These are phyloP conservation scores for Palythoa heliodiscus DNA, from an alignment of 92 coral and sea anemone species.

Conservation along the genomic window DNA sequence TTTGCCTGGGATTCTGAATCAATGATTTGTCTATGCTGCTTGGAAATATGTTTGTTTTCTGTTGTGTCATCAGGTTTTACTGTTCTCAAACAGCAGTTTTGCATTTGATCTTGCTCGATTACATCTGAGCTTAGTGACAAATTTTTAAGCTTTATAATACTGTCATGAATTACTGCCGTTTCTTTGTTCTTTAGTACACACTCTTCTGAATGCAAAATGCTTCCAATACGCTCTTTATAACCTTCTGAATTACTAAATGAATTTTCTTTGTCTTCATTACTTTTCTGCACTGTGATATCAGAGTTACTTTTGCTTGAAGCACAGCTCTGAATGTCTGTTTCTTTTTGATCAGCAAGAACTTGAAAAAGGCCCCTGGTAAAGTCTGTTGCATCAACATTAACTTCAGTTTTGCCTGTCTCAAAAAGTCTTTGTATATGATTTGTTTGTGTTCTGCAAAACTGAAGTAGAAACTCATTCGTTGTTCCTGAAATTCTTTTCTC, in stretches of 20 bases:
- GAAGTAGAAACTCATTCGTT: constrained; percentile 28
- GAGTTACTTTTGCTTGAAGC: not conserved
- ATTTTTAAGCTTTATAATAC: not conserved
- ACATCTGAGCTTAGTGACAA: constrained; percentile 3
- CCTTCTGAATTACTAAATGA: not conserved
- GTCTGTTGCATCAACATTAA: constrained; percentile 9
- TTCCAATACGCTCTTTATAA: not conserved
- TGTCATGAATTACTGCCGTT: not conserved
- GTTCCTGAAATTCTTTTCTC: constrained; percentile 51
- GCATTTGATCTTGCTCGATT: not conserved
- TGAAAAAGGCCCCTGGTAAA: constrained; percentile 32
- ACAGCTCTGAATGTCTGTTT: not conserved
- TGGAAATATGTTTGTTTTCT: not conserved
- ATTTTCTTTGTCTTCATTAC: not conserved
- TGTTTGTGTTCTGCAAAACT: constrained; percentile 60
- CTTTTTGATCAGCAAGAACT: constrained; percentile 28
- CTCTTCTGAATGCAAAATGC: not conserved
- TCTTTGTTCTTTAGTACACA: not conserved
- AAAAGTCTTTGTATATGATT: constrained; percentile 11
- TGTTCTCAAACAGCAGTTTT: not conserved
- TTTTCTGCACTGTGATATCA: not conserved
- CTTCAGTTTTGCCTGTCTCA: constrained; percentile 22
- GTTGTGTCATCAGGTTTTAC: not conserved
- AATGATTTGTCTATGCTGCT: not conserved
- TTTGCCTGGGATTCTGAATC: not conserved